Evolutionary conservation across 2,113 vertebrate genomes (phyloP).

Genomic region (Oxygymnocypris stewartii): DNA sequence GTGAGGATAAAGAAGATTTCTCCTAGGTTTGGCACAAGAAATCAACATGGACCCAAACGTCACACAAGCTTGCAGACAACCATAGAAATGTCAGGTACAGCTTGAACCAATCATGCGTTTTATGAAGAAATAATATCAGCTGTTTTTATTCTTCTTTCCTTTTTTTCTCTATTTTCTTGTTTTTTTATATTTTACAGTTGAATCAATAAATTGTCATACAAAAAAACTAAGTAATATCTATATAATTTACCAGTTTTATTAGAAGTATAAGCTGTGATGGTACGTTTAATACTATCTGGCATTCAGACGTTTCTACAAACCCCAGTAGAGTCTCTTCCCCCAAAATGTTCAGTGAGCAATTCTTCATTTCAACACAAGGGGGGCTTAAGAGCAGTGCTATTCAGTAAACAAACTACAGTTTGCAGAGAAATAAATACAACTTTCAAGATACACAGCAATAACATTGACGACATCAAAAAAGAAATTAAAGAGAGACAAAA

Average conservation of each 20-base stretch:
- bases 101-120: slow-evolving; percentile 98
- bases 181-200: slow-evolving; percentile 81
- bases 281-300: slow-evolving; percentile 91
- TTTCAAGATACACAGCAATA: slow-evolving; percentile 84
- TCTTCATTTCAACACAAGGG: slow-evolving; percentile 69
- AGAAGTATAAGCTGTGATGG: slow-evolving; percentile 92
- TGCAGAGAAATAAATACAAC: slow-evolving; percentile 99
- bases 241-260: slow-evolving; percentile 90
- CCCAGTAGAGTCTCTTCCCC: slow-evolving; percentile 72
- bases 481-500: slow-evolving; percentile 86
- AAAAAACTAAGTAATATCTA: slow-evolving; percentile 91
- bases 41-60: slow-evolving; percentile 96
- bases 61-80: slow-evolving; percentile 98
- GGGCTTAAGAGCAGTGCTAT: slow-evolving; percentile 94
- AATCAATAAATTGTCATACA: slow-evolving; percentile 92
- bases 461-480: slow-evolving; percentile 67
- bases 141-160: slow-evolving; percentile 69
- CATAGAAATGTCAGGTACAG: slow-evolving; percentile 95
- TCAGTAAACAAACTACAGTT: slow-evolving; percentile 96
- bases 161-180: slow-evolving; percentile 62
- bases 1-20: slow-evolving; percentile 91
- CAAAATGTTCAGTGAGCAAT: slow-evolving; percentile 68
- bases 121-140: slow-evolving; percentile 89
- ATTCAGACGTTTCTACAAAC: slow-evolving; percentile 86
- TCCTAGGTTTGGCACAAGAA: slow-evolving; percentile 95